phyloP scores from a whole-genome alignment of 2,888 invertebrate species.

The Euzetes globulus region DNA sequence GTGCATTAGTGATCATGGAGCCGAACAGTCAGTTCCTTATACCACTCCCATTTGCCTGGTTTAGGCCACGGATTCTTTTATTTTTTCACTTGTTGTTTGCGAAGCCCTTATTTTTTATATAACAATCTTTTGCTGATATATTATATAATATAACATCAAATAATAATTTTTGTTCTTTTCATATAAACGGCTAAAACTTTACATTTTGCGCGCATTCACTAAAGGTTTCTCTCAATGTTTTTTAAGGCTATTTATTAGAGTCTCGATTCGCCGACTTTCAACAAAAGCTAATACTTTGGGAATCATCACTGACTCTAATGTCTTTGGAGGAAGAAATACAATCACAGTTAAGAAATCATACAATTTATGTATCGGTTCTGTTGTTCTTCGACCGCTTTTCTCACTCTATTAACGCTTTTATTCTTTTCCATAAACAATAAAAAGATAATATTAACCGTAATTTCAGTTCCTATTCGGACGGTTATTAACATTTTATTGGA shows the following conservation, averaged over 20 bases:
- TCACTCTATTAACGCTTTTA: slow-evolving; percentile 1
- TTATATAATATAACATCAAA: background rate
- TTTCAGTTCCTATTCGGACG: slow-evolving; percentile 11
- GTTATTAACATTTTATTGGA: slow-evolving; percentile 12
- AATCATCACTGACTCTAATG: slow-evolving; percentile 7
- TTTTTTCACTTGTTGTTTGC: background rate
- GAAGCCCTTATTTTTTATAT: background rate
- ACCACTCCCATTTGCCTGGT: background rate
- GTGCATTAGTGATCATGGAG: background rate
- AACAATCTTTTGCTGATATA: background rate
- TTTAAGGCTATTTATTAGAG: slow-evolving; percentile 2
- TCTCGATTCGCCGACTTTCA: background rate
- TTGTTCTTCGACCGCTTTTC: background rate
- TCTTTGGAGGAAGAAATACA: slow-evolving; percentile 2
- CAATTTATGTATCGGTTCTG: background rate
- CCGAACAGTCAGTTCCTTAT: background rate
- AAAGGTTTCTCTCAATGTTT: background rate
- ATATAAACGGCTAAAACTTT: no score
- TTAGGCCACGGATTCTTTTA: background rate
- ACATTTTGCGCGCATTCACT: no score
- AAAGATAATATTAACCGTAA: background rate
- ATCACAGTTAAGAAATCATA: background rate
- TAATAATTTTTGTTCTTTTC: no score
- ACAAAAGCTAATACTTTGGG: background rate
- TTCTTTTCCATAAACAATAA: slow-evolving; percentile 12